Evolutionary conservation across 2,888 invertebrate genomes (phyloP).

Genomic region (Adelphocoris suturalis): DNA sequence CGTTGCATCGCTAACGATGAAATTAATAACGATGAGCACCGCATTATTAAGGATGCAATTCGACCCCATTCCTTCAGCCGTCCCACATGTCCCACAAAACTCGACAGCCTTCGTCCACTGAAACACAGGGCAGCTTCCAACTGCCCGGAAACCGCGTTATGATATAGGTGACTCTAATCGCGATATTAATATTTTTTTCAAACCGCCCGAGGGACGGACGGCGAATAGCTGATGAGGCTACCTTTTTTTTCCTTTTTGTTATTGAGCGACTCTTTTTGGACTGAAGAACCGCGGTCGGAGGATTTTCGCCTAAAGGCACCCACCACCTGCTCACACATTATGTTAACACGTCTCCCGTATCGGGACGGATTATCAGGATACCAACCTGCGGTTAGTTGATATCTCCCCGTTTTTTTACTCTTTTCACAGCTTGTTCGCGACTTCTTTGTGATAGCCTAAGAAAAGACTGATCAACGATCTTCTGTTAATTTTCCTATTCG

Average conservation of each 20-base stretch:
- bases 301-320: constrained; percentile 35
- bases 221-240: constrained; percentile 53
- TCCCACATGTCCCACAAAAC: not conserved
- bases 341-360: constrained; percentile 48
- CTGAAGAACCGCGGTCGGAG: not conserved
- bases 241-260: not conserved
- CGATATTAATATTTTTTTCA: constrained; percentile 49
- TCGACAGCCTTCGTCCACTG: not conserved
- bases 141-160: constrained; percentile 56
- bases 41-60: too few species aligned
- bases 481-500: not conserved
- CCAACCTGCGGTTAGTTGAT: constrained; percentile 24
- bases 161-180: constrained; percentile 61
- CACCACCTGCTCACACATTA: constrained; percentile 47
- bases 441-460: not conserved
- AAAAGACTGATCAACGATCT: not conserved
- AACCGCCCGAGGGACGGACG: constrained; percentile 44
- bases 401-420: not conserved
- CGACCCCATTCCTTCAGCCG: not conserved
- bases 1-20: too few species aligned
- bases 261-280: not conserved
- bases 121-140: not conserved
- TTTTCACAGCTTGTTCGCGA: constrained; percentile 22
- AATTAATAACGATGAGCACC: too few species aligned
- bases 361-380: not conserved